These are phyloP conservation scores for Craniophora ligustri DNA, from an alignment of 2,888 invertebrate species.

Conservation along the genomic window DNA sequence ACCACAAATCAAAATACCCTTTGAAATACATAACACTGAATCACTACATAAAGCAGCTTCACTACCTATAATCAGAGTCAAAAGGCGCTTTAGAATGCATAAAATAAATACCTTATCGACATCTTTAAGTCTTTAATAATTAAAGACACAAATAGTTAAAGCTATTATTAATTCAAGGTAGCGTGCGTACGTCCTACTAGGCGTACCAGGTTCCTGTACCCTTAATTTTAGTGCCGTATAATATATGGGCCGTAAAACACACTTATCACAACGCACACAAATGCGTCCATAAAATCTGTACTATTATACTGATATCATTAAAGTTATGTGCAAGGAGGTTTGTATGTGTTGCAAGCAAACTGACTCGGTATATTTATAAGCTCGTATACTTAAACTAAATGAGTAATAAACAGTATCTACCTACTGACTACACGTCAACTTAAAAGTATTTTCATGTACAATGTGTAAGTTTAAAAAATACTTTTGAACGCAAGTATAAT, in stretches of 20 bases:
- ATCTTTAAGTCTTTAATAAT: constrained; percentile 28
- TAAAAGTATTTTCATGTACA: neutral
- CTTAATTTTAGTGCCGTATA: constrained; percentile 73
- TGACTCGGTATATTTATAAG: neutral
- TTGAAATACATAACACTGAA: constrained; percentile 7
- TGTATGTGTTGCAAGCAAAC: constrained; percentile 16
- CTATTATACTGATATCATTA: constrained; percentile 33
- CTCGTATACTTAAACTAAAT: neutral
- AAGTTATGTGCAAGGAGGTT: constrained; percentile 31
- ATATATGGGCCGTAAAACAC: constrained; percentile 79
- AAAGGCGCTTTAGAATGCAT: constrained; percentile 20
- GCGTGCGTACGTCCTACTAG: constrained; percentile 55
- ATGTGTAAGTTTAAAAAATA: neutral
- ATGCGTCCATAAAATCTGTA: constrained; percentile 69
- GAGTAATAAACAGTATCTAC: neutral
- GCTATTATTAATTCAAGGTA: constrained; percentile 61
- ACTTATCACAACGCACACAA: constrained; percentile 79
- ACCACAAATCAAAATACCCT: neutral
- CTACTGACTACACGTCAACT: too few relatives aligned
- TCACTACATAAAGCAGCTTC: constrained; percentile 8
- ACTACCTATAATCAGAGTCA: constrained; percentile 18
- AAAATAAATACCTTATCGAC: constrained; percentile 40
- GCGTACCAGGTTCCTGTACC: constrained; percentile 52
- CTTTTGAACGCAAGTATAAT: neutral
- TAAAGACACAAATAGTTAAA: constrained; percentile 38